Evolutionary conservation across 2,797 vertebrate species (phyloP), one percentile per base, ranked within the genome.

Genomic region (Sparidentex hasta): DNA sequence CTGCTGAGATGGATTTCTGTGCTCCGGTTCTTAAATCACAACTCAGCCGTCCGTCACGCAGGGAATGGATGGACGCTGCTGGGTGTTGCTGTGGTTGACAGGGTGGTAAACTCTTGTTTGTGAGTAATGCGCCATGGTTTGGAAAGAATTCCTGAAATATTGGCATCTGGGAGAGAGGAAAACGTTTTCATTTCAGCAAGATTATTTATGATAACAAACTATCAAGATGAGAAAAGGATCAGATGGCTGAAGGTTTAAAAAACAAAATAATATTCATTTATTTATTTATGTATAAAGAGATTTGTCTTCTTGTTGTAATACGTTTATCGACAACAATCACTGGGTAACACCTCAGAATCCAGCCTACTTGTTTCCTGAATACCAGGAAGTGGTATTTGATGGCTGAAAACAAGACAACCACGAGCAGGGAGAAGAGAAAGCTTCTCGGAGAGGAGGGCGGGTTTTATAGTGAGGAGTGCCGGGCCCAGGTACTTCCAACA

Each of bases 1-100:
- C 56, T 50, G 23, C 75, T 46, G 38, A 3, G 44, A 67, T 66
- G 16, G 48, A 46, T 65, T 11, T 47, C 72, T 69, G 25, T 20
- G 43, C 61, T 55, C 44, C 0, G 9, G 16, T 23, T 55, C 43
- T 70, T 50, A 50, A 71, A 78, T 71, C 65, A 65, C 51, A 81
- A 20, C 65, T 48, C 29, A 21, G 47, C 7, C 6, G 16, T 27
- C 27, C 3, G 2, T 21, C 71, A 56, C 1, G 16, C 44, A 23
- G 38, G 44, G 16, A 33, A 23, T 8, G 16, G 56, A 51, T 13
- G 33, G 33, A 38, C 1, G 38, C 16, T 7, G 27, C 16, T 0
- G 20, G 4, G 4, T 25, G 67, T 17, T 54, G 69, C 7, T 70
- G 33, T 55, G 44, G 47, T 48, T 62, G 68, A 20, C 50, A 25